Evolutionary conservation across 2,113 vertebrate species (phyloP), one percentile per base, ranked within the genome.

Genomic region (Lepisosteus oculatus): DNA sequence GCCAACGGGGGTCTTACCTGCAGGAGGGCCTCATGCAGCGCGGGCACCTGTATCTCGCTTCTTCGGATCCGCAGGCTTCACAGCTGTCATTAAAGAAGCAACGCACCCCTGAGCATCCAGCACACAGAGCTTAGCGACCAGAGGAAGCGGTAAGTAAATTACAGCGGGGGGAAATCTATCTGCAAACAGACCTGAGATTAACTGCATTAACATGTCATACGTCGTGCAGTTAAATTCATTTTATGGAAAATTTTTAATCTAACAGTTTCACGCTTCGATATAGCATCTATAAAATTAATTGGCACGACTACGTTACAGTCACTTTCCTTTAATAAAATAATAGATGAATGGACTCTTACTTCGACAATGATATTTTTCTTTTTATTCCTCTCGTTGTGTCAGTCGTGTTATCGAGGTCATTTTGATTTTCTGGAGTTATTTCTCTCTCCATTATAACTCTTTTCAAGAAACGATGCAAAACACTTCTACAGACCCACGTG

Each of bases 31-130:
- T 91, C 77, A 94, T 86, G 81, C 97, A 99, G 17, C 87, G 87
- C 0, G 97, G 97, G 80, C 97, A 99, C 64, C 86, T 92, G 81
- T 99, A 99, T 68, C 93, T 97, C 0, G 97, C 95, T 81, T 90
- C 95, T 29, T 92, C 87, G 29, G 84, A 74, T 11, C 89, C 90
- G 82, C 97, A 99, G 0, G 91, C 90, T 74, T 93, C 92, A 83
- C 97, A 99, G 0, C 97, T 99, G 81, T 78, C 5, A 51, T 51
- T 51, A 51, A 51, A 51, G 29, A 29, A 29, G 29, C 29, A 29
- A 29, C 29, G 29, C 29, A 29, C 29, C 47, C 5, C 47, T 51
- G 47, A 6, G 47, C 47, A 51, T 51, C 9, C 5, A 51, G 9
- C 47, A 6, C 47, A 51, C 47, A 51, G 5, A 5, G 9, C 47